These are phyloP conservation scores for Stegodyphus mimosarum DNA, from an alignment of 1,140 invertebrate species.

Conservation along the genomic window DNA sequence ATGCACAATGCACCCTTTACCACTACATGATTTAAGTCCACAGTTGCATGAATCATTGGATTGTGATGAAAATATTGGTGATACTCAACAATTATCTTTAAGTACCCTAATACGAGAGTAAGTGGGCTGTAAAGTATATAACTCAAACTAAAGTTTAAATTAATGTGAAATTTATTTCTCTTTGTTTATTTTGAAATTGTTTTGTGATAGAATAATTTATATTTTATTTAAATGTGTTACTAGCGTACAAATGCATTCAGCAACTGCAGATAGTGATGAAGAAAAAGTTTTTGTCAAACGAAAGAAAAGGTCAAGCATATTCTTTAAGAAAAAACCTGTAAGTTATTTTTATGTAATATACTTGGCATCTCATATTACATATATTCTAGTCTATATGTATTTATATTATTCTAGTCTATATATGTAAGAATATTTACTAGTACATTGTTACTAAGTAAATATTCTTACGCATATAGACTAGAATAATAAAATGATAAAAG, in stretches of 20 bases:
- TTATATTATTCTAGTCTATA: too few species aligned
- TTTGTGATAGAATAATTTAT: background rate
- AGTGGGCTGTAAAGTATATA: conserved; percentile 14
- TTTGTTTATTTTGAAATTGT: background rate
- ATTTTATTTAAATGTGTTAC: background rate
- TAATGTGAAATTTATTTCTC: background rate
- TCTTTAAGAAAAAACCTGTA: conserved; percentile 89
- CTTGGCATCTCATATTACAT: background rate
- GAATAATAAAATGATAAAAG: too few species aligned
- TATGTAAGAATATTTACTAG: too few species aligned
- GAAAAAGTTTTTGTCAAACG: conserved; percentile 84
- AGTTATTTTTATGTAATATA: conserved; percentile 36
- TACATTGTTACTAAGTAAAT: too few species aligned
- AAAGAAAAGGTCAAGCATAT: conserved; percentile 83
- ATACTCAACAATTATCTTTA: conserved; percentile 47
- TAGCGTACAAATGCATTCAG: conserved; percentile 50
- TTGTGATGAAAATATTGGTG: conserved; percentile 42
- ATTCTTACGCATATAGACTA: too few species aligned
- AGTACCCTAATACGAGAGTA: conserved; percentile 45
- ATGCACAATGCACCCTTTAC: conserved; percentile 59
- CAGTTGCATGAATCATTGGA: conserved; percentile 54
- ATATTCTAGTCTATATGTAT: too few species aligned
- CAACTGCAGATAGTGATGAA: conserved; percentile 70
- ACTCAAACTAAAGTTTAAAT: background rate
- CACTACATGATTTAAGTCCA: conserved; percentile 53